Evolutionary conservation across 2,888 invertebrate genomes (phyloP).

Genomic region (Drosophila hawaiiensis): DNA sequence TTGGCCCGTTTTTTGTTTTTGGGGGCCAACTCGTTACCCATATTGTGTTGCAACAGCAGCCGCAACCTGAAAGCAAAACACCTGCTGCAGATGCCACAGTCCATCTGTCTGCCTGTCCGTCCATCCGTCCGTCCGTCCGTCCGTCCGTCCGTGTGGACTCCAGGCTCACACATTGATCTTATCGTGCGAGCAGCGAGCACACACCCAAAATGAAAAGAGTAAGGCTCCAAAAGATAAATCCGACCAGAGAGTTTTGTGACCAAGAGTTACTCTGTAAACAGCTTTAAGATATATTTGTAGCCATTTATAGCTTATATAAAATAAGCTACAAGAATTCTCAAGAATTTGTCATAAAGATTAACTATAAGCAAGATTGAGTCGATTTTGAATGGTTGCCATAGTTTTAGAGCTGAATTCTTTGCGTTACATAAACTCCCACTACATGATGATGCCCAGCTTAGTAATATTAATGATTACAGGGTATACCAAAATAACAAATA

Average conservation of each 20-base stretch:
- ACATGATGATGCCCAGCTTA: background rate
- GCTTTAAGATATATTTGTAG: too few relatives aligned
- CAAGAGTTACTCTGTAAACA: background rate
- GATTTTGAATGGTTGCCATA: background rate
- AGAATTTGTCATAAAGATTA: background rate
- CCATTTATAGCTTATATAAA: background rate
- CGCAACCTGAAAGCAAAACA: slow-evolving; percentile 64
- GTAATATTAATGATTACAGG: background rate
- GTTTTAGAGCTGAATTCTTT: background rate
- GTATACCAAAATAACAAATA: slow-evolving; percentile 9
- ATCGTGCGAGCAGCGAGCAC: slow-evolving; percentile 57
- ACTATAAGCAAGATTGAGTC: background rate
- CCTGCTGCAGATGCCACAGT: slow-evolving; percentile 76
- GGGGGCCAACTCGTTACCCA: slow-evolving; percentile 72
- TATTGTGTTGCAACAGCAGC: slow-evolving; percentile 61
- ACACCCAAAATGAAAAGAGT: slow-evolving; percentile 71
- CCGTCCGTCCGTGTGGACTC: slow-evolving; percentile 13
- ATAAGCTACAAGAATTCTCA: background rate
- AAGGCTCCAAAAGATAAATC: slow-evolving; percentile 37
- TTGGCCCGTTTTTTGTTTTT: slow-evolving; percentile 54
- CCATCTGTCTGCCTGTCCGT: slow-evolving; percentile 3
- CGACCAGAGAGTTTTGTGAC: background rate
- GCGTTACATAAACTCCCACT: background rate
- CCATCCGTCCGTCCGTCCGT: background rate
- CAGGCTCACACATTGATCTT: slow-evolving; percentile 70